These are phyloP conservation scores for Pterois miles DNA, from an alignment of 2,797 vertebrate genomes.

Conservation along the genomic window DNA sequence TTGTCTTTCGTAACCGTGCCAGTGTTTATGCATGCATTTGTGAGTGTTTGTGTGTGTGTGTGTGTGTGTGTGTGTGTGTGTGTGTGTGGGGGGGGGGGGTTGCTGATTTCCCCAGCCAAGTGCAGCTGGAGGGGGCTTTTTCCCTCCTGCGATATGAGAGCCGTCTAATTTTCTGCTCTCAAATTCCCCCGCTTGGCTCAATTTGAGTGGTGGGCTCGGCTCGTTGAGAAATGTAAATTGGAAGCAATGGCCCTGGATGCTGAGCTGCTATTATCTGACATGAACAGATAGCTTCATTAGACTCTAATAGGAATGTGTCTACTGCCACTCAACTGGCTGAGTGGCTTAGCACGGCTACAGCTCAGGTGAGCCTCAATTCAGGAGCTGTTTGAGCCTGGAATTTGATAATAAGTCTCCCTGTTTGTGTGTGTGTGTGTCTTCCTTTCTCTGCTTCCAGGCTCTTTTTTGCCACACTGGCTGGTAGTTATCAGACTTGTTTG, in stretches of 20 bases:
- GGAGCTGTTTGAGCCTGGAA: slow-evolving; percentile 50
- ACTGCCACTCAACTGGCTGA: slow-evolving; percentile 73
- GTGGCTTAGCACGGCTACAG: slow-evolving; percentile 47
- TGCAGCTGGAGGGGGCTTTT: slow-evolving; percentile 77
- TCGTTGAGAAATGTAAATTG: slow-evolving; percentile 89
- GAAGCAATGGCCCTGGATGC: slow-evolving; percentile 83
- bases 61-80: slow-evolving; percentile 30
- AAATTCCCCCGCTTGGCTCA: slow-evolving; percentile 83
- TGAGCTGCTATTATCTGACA: slow-evolving; percentile 86
- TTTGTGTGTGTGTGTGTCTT: slow-evolving; percentile 5
- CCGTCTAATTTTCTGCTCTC: slow-evolving; percentile 87
- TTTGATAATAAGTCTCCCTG: slow-evolving; percentile 50
- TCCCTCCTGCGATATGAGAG: slow-evolving; percentile 74
- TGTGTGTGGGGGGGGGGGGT: slow-evolving; percentile 33
- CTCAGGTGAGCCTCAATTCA: slow-evolving; percentile 72
- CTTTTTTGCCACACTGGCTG: slow-evolving; percentile 1
- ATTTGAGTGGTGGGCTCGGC: slow-evolving; percentile 84
- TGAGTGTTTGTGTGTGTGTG: slow-evolving; percentile 22
- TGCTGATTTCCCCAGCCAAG: slow-evolving; percentile 66
- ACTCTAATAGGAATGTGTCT: slow-evolving; percentile 82
- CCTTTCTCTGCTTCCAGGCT: background rate
- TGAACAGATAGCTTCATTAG: slow-evolving; percentile 86
- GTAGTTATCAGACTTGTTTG: slow-evolving; percentile 39
- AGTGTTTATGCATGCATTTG: slow-evolving; percentile 20
- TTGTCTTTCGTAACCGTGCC: background rate